A percentile compares a stretch with the other conserved stretches of the same genome.
Evolutionary conservation across 2,113 vertebrate genomes (phyloP).

Genomic region (Fulica atra): DNA sequence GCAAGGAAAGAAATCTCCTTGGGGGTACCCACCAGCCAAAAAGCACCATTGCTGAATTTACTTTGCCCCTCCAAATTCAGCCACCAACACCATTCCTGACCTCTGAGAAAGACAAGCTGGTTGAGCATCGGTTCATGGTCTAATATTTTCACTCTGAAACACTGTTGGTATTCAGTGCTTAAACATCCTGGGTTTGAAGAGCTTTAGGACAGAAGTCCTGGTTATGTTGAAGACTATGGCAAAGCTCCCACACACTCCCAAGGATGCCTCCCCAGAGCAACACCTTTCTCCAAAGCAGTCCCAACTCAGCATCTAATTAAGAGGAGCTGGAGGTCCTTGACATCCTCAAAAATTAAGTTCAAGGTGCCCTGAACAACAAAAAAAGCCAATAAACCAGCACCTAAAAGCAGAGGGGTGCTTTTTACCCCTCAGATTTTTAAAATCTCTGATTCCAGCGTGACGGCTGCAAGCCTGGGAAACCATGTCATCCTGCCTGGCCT

Average conservation of each 20-base stretch:
- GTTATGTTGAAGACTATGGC: accelerated
- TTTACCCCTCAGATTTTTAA: neutral
- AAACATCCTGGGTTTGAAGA: neutral
- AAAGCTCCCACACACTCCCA: neutral
- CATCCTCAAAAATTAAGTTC: neutral
- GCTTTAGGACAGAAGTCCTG: neutral
- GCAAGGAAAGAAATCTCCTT: neutral
- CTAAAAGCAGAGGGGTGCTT: neutral
- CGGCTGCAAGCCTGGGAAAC: neutral
- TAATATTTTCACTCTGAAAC: neutral
- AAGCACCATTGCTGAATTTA: neutral
- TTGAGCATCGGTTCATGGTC: neutral
- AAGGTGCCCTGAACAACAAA: neutral
- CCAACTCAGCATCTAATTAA: neutral
- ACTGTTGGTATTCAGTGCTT: neutral
- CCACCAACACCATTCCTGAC: neutral
- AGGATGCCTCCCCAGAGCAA: neutral
- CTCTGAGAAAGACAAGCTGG: neutral
- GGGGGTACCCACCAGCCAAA: neutral
- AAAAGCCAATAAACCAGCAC: neutral
- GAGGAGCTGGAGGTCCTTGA: neutral
- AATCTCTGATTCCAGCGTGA: neutral
- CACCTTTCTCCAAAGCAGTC: neutral
- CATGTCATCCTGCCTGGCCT: neutral
- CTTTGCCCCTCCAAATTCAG: neutral